phyloP scores from a whole-genome alignment of 2,113 vertebrate genomes.

The Eulemur rufifrons region DNA sequence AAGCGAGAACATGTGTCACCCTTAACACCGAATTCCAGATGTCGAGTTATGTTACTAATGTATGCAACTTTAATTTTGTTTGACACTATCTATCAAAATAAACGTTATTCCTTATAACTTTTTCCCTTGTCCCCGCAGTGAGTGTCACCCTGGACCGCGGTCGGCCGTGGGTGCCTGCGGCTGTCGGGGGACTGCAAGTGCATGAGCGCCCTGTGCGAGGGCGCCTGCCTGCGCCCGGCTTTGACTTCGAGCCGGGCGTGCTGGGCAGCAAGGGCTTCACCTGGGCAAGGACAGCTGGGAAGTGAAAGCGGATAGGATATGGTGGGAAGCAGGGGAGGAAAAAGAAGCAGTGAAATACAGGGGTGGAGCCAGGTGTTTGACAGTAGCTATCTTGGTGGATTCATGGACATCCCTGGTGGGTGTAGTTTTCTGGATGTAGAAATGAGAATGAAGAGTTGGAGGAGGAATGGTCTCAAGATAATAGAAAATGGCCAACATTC shows the following conservation, averaged over 20 bases:
- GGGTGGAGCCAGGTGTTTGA: neutral
- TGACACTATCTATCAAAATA: slow-evolving; percentile 88
- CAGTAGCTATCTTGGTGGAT: neutral
- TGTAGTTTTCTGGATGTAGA: neutral
- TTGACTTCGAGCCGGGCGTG: slow-evolving; percentile 84
- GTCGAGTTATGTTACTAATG: slow-evolving; percentile 81
- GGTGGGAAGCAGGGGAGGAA: slow-evolving; percentile 45
- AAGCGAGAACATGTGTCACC: slow-evolving; percentile 73
- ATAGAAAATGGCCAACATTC: slow-evolving; percentile 42
- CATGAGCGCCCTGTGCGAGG: slow-evolving; percentile 71
- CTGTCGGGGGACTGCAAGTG: slow-evolving; percentile 87
- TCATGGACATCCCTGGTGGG: neutral
- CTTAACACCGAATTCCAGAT: slow-evolving; percentile 85
- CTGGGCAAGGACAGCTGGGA: slow-evolving; percentile 88
- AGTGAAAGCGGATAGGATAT: slow-evolving; percentile 85
- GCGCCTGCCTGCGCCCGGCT: slow-evolving; percentile 81
- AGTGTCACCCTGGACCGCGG: slow-evolving; percentile 80
- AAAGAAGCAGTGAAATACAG: neutral
- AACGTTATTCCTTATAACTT: slow-evolving; percentile 85
- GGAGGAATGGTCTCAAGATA: slow-evolving; percentile 80
- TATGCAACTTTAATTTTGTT: slow-evolving; percentile 85
- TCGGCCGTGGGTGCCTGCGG: slow-evolving; percentile 83
- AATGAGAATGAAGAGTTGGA: slow-evolving; percentile 75
- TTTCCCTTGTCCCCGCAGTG: neutral
- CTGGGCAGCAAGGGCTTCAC: slow-evolving; percentile 86